Evolutionary conservation across 2,888 invertebrate species (phyloP), one percentile per base, ranked within the genome.

Genomic region (Escarpia spicata): DNA sequence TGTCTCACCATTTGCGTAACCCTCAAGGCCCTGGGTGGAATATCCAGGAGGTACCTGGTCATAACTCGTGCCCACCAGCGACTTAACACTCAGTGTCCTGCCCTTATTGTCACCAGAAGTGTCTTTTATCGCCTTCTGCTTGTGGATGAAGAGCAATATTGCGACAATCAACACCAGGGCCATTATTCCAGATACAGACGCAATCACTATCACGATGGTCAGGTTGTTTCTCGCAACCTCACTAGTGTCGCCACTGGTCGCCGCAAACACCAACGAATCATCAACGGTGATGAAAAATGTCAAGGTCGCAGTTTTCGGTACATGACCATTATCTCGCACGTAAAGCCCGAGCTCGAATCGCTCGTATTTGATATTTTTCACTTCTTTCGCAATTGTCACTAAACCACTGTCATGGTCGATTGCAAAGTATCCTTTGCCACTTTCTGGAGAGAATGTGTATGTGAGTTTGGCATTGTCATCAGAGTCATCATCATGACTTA

Each of bases 401-500:
- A 75, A n/a, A 75, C 75, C 75, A 26, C 26, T 75, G 75, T 75
- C 75, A 6, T 75, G 75, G 26, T n/a, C 26, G 2, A 75, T 75
- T 19, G 75, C 75, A 75, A 75, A 75, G n/a, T 75, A 75, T 75
- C 75, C 75, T 75, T 75, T 75, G n/a, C 75, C 75, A 75, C 75
- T 75, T 26, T n/a, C 75, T 26, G 75, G 75, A 75, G 75, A 75
- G 75, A 75, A 75, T 26, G 75, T 75, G 75, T 75, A 75, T 3
- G 75, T 26, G n/a, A 75, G 75, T 75, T n/a, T 75, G 75, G 75
- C 75, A 26, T 75, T 75, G 75, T 75, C 75, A 75, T n/a, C 75
- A 26, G 26, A 26, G 75, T 75, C 75, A 26, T 75, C n/a, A 26
- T 75, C 75, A 26, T 75, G 75, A 75, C 75, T 26, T n/a, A 75